Percentiles rank a stretch among this genome's conserved stretches.
phyloP scores from a whole-genome alignment of 2,888 invertebrate genomes.

The Temnothorax ravouxi region DNA sequence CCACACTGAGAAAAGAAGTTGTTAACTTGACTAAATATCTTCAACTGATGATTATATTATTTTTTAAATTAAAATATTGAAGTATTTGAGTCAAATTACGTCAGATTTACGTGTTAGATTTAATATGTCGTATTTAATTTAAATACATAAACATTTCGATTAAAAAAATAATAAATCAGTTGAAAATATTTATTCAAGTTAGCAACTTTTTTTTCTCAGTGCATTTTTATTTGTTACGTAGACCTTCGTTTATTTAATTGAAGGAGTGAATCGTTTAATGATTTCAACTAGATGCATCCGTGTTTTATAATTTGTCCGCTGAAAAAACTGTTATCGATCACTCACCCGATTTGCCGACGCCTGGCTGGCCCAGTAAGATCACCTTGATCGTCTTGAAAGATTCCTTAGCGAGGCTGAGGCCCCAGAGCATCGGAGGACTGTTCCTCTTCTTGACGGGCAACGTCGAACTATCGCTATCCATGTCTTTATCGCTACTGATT shows the following conservation, averaged over 20 bases:
- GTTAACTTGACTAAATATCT: too few species aligned
- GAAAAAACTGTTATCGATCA: slow-evolving; percentile 17
- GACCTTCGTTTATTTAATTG: not conserved
- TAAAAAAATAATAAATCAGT: too few species aligned
- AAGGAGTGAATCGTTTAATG: not conserved
- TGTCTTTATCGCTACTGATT: slow-evolving; percentile 68
- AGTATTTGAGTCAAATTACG: too few species aligned
- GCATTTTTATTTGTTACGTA: not conserved
- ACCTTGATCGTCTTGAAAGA: slow-evolving; percentile 90
- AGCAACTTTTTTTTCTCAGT: too few species aligned
- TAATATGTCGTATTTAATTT: too few species aligned
- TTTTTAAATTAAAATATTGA: too few species aligned
- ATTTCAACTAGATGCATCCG: not conserved
- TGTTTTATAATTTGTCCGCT: not conserved
- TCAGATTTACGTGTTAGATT: too few species aligned
- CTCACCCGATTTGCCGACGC: slow-evolving; percentile 94
- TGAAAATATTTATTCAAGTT: too few species aligned
- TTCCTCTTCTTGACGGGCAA: slow-evolving; percentile 66
- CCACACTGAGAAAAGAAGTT: too few species aligned
- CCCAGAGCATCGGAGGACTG: slow-evolving; percentile 72
- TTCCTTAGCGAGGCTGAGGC: slow-evolving; percentile 66
- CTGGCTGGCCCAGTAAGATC: slow-evolving; percentile 93
- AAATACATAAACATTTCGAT: too few species aligned
- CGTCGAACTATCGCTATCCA: slow-evolving; percentile 70
- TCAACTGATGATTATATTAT: too few species aligned